A percentile compares a stretch with the other conserved stretches of the same genome.
phyloP scores from a whole-genome alignment of 2,888 invertebrate species.

The Lydus trimaculatus region DNA sequence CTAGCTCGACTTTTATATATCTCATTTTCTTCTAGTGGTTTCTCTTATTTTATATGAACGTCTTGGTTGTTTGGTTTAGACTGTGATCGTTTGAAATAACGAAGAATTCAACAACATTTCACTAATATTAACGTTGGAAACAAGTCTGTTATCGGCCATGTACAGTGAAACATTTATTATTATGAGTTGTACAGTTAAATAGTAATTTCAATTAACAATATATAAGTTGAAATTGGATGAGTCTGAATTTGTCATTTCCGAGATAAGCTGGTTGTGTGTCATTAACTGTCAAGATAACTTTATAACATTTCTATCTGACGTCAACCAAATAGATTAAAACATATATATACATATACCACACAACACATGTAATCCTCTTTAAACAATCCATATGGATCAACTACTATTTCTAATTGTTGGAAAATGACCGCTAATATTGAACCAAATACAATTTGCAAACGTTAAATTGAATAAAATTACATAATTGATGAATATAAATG shows the following conservation, averaged over 20 bases:
- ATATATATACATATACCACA: slow-evolving; percentile 4
- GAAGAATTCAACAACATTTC: slow-evolving; percentile 29
- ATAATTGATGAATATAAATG: too few species aligned
- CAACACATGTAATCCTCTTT: slow-evolving; percentile 19
- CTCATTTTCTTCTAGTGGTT: slow-evolving; percentile 53
- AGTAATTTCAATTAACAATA: slow-evolving; percentile 49
- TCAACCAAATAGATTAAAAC: slow-evolving; percentile 23
- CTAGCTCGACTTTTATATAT: slow-evolving; percentile 57
- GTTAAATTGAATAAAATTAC: too few species aligned
- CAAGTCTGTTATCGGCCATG: slow-evolving; percentile 42
- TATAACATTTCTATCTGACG: slow-evolving; percentile 22
- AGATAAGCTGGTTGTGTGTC: slow-evolving; percentile 36
- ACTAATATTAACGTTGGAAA: slow-evolving; percentile 24
- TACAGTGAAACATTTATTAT: slow-evolving; percentile 41
- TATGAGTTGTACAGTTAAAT: slow-evolving; percentile 45
- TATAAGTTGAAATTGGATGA: slow-evolving; percentile 34
- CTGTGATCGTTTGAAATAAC: slow-evolving; percentile 37
- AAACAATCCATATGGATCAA: too few species aligned
- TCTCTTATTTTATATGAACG: slow-evolving; percentile 40
- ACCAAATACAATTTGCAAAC: too few species aligned
- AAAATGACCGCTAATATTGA: background rate
- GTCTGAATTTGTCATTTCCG: slow-evolving; percentile 38
- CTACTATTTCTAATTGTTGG: background rate
- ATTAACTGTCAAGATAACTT: slow-evolving; percentile 30
- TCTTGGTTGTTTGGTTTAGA: slow-evolving; percentile 30